A percentile compares a stretch with the other conserved stretches of the same genome.
phyloP scores from a whole-genome alignment of 2,888 invertebrate genomes.

The Cistogaster globosa region DNA sequence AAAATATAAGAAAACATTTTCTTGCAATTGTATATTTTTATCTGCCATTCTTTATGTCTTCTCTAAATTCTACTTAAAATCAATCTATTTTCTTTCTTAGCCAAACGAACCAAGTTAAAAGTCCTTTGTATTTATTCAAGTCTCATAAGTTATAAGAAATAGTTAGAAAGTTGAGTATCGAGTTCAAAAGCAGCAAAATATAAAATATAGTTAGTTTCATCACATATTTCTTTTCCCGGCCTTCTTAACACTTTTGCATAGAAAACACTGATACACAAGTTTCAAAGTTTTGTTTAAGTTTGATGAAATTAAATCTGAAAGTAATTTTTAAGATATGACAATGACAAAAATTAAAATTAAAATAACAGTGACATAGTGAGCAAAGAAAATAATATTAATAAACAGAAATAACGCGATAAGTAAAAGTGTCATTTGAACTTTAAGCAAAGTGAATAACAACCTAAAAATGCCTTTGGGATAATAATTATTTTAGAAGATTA shows the following conservation, averaged over 20 bases:
- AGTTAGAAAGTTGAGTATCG: slow-evolving; percentile 17
- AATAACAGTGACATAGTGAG: background rate
- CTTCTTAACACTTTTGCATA: too few relatives aligned
- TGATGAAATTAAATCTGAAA: slow-evolving; percentile 28
- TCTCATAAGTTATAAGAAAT: slow-evolving; percentile 1
- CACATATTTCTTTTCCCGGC: background rate
- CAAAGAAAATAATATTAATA: too few relatives aligned
- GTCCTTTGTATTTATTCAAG: slow-evolving; percentile 14
- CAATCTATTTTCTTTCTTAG: background rate
- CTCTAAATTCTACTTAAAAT: too few relatives aligned
- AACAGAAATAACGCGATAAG: too few relatives aligned
- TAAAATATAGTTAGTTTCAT: background rate
- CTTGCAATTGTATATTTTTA: too few relatives aligned
- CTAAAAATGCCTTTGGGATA: too few relatives aligned
- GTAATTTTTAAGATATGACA: slow-evolving; percentile 16
- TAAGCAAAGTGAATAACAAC: too few relatives aligned
- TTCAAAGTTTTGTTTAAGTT: slow-evolving; percentile 13
- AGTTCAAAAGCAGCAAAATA: slow-evolving; percentile 5
- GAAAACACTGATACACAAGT: too few relatives aligned
- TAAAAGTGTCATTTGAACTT: too few relatives aligned
- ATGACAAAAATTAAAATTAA: slow-evolving; percentile 1
- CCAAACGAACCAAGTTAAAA: slow-evolving; percentile 10
- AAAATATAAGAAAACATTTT: too few relatives aligned
- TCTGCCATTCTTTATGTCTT: background rate
- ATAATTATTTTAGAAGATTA: too few relatives aligned